A percentile compares a stretch with the other conserved stretches of the same genome.
phyloP scores from a whole-genome alignment of 1,140 invertebrate genomes.

The Pollicipes pollicipes region DNA sequence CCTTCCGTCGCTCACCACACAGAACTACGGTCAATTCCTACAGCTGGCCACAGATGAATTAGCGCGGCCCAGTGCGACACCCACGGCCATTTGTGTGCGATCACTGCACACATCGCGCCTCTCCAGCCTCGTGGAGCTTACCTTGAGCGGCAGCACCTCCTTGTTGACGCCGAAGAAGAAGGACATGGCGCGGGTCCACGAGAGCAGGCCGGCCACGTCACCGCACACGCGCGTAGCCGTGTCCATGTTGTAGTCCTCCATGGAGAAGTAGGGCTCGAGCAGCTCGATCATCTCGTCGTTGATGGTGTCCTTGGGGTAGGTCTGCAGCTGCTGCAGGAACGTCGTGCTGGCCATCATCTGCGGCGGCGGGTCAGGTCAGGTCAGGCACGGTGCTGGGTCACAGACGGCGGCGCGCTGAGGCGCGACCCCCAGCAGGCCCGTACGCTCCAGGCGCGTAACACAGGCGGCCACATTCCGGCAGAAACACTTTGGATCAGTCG shows the following conservation, averaged over 20 bases:
- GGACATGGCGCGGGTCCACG: conserved; percentile 94
- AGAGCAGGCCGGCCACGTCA: conserved; percentile 84
- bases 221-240: conserved; percentile 87
- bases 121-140: too few relatives aligned
- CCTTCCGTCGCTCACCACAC: neutral
- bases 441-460: too few relatives aligned
- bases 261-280: conserved; percentile 65
- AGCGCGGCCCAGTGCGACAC: too few relatives aligned
- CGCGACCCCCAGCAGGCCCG: too few relatives aligned
- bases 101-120: too few relatives aligned
- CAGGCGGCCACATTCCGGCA: too few relatives aligned
- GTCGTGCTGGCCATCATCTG: conserved; percentile 93
- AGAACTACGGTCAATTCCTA: too few relatives aligned
- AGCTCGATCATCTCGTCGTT: conserved; percentile 94
- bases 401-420: too few relatives aligned
- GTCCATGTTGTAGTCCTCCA: conserved; percentile 83
- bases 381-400: too few relatives aligned
- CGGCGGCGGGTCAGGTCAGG: neutral
- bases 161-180: conserved; percentile 92
- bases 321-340: conserved; percentile 75
- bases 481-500: too few relatives aligned
- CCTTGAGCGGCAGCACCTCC: conserved; percentile 84
- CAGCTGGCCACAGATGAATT: too few relatives aligned
- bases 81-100: too few relatives aligned
- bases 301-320: conserved; percentile 91